These are phyloP conservation scores for Callospermophilus lateralis DNA, from an alignment of 2,113 vertebrate genomes.

Conservation along the genomic window DNA sequence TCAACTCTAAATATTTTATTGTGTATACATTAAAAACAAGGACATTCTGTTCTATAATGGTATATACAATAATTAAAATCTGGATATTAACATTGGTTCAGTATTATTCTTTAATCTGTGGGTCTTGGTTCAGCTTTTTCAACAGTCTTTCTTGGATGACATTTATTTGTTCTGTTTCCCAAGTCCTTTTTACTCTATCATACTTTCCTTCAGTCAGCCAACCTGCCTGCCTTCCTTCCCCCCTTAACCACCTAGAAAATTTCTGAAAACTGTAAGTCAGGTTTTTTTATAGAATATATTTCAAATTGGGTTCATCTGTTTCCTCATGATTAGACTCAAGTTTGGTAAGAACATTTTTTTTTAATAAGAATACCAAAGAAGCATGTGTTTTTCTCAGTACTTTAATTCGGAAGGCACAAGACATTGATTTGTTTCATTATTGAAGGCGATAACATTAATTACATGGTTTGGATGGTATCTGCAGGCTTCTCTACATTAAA, in stretches of 20 bases:
- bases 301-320: background rate
- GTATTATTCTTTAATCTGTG: background rate
- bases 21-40: background rate
- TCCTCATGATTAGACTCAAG: background rate
- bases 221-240: background rate
- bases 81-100: background rate
- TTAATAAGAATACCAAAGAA: background rate
- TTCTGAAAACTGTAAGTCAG: background rate
- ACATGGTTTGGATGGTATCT: background rate
- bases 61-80: background rate
- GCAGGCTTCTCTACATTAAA: background rate
- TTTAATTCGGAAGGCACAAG: background rate
- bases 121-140: background rate
- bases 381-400: background rate
- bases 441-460: background rate
- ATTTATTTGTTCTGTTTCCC: background rate
- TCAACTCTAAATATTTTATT: background rate
- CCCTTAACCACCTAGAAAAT: background rate
- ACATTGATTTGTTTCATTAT: background rate
- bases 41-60: background rate
- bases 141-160: background rate
- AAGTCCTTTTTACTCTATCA: background rate
- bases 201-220: background rate
- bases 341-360: background rate
- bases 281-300: background rate